Evolutionary conservation across 2,888 invertebrate genomes (phyloP).

Genomic region (Leucania comma): DNA sequence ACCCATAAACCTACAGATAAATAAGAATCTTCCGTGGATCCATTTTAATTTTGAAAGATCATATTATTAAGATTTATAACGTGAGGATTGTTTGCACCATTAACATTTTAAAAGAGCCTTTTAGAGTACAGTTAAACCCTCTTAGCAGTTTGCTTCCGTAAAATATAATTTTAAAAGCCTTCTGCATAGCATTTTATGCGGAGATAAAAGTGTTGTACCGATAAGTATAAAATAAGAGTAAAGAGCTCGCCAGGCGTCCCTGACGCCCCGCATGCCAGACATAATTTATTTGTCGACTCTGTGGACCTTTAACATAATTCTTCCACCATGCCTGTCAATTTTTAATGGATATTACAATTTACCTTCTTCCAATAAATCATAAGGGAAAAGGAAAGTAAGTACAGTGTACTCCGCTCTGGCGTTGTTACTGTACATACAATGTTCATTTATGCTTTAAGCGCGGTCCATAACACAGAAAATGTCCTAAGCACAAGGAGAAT

Average conservation of each 20-base stretch:
- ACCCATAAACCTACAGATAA: too few species aligned
- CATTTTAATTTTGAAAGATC: conserved; percentile 38
- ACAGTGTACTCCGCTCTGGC: conserved; percentile 23
- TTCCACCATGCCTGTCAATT: conserved; percentile 69
- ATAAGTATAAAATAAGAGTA: conserved; percentile 84
- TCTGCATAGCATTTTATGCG: conserved; percentile 81
- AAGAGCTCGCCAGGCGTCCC: conserved; percentile 69
- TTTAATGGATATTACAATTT: conserved; percentile 70
- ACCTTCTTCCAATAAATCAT: conserved; percentile 59
- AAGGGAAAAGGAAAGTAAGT: conserved; percentile 30
- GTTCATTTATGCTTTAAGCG: conserved; percentile 32
- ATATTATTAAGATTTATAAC: conserved; percentile 39
- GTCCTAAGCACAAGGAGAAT: conserved; percentile 24
- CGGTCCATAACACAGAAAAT: conserved; percentile 45
- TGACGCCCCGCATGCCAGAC: conserved; percentile 67
- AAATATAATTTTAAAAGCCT: conserved; percentile 82
- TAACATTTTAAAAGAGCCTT: conserved; percentile 62
- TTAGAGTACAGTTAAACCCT: conserved; percentile 68
- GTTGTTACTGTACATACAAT: conserved; percentile 29
- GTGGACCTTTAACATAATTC: conserved; percentile 70
- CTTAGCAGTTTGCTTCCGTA: conserved; percentile 67
- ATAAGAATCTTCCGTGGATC: conserved; percentile 25
- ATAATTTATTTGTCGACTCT: conserved; percentile 75
- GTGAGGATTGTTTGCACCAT: conserved; percentile 51
- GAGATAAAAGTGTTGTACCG: conserved; percentile 84